phyloP scores from a whole-genome alignment of 2,113 vertebrate species.

The Spizaetus ornatus region DNA sequence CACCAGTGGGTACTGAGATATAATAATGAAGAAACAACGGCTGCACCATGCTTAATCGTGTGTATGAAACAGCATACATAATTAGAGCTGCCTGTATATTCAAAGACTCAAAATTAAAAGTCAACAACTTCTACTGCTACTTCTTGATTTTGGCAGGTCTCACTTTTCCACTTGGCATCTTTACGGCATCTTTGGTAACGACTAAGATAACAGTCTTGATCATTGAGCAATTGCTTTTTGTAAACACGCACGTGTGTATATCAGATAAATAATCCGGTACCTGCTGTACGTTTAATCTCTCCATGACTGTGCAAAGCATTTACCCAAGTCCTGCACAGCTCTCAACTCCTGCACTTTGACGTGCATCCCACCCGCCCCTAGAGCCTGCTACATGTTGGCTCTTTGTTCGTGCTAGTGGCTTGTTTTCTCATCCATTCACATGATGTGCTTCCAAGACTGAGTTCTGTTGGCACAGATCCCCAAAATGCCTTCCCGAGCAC shows the following conservation, averaged over 20 bases:
- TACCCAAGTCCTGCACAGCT: background rate
- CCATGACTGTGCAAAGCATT: background rate
- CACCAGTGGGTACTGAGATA: background rate
- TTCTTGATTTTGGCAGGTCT: background rate
- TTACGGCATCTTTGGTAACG: background rate
- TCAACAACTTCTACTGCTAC: slow-evolving; percentile 11
- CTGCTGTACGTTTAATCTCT: background rate
- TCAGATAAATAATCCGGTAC: background rate
- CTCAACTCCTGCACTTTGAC: background rate
- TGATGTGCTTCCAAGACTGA: background rate
- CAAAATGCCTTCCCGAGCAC: background rate
- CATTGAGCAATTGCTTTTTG: background rate
- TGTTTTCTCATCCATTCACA: background rate
- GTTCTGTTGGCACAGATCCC: background rate
- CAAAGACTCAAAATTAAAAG: background rate
- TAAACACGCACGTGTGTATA: background rate
- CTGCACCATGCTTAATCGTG: background rate
- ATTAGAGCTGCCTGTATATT: background rate
- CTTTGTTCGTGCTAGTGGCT: accelerated
- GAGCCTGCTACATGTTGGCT: background rate
- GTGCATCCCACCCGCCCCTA: background rate
- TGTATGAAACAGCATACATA: background rate
- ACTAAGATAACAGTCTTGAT: background rate
- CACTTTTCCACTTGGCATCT: background rate
- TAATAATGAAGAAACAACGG: background rate